Percentiles rank a stretch among this genome's conserved stretches.
Conservation (phyloP, 2,888 invertebrate genomes). For the Caenorhabditis plicata region DNA sequence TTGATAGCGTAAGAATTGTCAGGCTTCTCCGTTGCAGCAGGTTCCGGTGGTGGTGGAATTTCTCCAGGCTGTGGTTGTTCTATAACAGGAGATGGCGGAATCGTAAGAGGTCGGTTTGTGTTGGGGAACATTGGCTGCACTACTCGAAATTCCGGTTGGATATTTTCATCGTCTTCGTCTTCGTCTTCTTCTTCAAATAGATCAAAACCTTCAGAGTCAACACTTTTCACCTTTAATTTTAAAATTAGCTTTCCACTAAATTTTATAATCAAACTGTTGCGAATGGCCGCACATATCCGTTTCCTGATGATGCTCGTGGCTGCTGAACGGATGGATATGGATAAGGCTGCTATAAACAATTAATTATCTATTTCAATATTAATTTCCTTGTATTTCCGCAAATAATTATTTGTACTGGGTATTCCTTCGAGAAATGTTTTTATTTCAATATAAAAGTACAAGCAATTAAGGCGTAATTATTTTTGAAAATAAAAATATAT, state of each 20-base stretch:
- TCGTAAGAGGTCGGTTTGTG: too few species aligned
- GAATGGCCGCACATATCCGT: slow-evolving; percentile 10
- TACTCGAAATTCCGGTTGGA: slow-evolving; percentile 21
- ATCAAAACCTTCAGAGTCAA: not conserved
- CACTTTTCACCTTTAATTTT: not conserved
- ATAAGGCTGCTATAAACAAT: slow-evolving; percentile 2
- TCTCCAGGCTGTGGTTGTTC: slow-evolving; percentile 13
- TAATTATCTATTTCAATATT: too few species aligned
- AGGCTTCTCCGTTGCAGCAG: slow-evolving; percentile 26
- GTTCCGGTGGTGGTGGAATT: slow-evolving; percentile 12
- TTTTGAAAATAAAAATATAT: too few species aligned
- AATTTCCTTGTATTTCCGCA: too few species aligned
- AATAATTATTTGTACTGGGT: too few species aligned
- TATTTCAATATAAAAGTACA: too few species aligned
- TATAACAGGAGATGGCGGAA: too few species aligned
- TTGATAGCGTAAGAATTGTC: slow-evolving; percentile 53
- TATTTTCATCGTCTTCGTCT: too few species aligned
- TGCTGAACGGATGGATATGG: slow-evolving; percentile 22
- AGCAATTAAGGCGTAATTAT: too few species aligned
- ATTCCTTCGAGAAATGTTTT: too few species aligned
- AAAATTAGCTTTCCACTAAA: slow-evolving; percentile 2
- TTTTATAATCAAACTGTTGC: too few species aligned
- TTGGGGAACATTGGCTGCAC: slow-evolving; percentile 20
- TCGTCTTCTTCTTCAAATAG: not conserved
- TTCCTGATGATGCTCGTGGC: slow-evolving; percentile 28